phyloP scores from a whole-genome alignment of 35 echinoderm and acorn worm species.

The Apostichopus japonicus region DNA sequence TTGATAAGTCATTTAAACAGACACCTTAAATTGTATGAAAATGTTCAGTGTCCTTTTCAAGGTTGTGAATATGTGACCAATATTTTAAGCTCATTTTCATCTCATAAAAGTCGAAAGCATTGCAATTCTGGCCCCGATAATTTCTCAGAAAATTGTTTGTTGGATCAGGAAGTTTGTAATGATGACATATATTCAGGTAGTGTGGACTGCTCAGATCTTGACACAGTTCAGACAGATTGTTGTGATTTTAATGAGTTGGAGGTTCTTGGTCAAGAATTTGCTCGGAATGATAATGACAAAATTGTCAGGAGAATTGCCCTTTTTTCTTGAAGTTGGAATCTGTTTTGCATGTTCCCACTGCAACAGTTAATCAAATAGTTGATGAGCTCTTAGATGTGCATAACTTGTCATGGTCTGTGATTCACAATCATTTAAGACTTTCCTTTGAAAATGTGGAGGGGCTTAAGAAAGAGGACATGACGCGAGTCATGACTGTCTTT shows the following conservation, averaged over 20 bases:
- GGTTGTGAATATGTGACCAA: neutral
- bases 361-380: slow-evolving; percentile 22
- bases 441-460: neutral
- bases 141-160: neutral
- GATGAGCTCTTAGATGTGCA: slow-evolving; percentile 29
- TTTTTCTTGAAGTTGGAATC: slow-evolving; percentile 25
- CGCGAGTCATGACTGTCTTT: neutral
- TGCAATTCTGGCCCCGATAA: neutral
- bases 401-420: slow-evolving; percentile 6
- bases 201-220: neutral
- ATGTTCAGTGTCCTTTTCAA: neutral
- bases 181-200: neutral
- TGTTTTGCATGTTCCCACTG: slow-evolving; percentile 24
- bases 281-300: neutral
- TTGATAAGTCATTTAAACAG: neutral
- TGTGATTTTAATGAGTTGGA: neutral
- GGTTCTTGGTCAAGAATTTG: neutral
- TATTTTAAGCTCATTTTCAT: neutral
- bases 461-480: neutral
- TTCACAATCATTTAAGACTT: neutral
- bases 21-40: neutral
- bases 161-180: neutral
- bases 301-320: slow-evolving; percentile 6
- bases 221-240: neutral
- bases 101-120: neutral